Base-by-base conservation (phyloP, 2,797 vertebrate genomes). In the Oryzias sinensis region DNA sequence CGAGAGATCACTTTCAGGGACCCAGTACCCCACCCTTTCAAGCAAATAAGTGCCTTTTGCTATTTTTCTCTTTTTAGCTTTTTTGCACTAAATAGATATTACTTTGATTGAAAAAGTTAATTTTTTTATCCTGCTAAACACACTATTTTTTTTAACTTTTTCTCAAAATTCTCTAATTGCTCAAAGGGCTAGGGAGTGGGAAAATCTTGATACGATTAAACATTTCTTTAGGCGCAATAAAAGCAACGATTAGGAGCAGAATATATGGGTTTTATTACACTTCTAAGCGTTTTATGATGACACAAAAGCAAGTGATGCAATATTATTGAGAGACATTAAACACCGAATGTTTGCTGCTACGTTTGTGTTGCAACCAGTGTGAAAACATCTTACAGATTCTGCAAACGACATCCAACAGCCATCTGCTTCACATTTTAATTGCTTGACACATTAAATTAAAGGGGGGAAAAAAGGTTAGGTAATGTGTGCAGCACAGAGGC, bases 231-330 rank as follows among this genome's bases (percentile, higher is more conserved):
- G 1, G 27, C 8, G 57, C 43, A 62, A 64, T 22, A 22, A 47
- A 17, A 52, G 42, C 37, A 53, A 46, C 41, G 20, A 33, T 50
- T 20, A 2, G 9, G 25, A 16, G 62, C 51, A 49, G 62, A 76
- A 60, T 74, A 83, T 64, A 76, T 77, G 20, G 22, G 41, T 33
- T 64, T 87, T 81, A 84, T 80, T 87, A 73, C 37, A 66, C 18
- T 51, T 65, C 63, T 48, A 18, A n/a, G 62, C 41, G 33, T 29
- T 70, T 74, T 68, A 72, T 76, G 62, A 44, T 14, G 58, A 84
- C 75, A 82, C 68, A 70, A 70, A 59, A 77, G 52, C 70, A 74
- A 59, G 57, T 46, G 56, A 59, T 24, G 61, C 43, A 63, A 44
- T 37, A 37, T 37, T 13, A 1, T 37, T 37, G 13, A 37, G 33